phyloP scores from a whole-genome alignment of 2,113 vertebrate genomes.

The Myrmecobius fasciatus region DNA sequence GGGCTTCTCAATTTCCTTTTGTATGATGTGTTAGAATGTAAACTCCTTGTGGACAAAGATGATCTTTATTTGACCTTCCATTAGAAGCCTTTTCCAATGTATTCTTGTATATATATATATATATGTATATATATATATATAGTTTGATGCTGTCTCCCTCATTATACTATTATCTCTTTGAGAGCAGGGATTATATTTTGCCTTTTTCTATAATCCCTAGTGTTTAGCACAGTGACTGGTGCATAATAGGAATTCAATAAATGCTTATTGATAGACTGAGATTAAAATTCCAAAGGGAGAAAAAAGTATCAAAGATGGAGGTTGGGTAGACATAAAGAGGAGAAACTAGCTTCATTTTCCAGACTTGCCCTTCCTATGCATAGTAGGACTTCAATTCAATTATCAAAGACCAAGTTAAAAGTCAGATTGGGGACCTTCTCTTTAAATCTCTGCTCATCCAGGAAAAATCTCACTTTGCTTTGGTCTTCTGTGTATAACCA shows the following conservation, averaged over 20 bases:
- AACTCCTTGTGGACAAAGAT: not conserved
- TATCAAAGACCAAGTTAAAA: not conserved
- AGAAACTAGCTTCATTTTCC: not conserved
- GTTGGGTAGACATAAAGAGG: not conserved
- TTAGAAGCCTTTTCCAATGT: no score
- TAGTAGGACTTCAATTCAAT: not conserved
- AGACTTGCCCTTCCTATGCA: not conserved
- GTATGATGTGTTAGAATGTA: not conserved
- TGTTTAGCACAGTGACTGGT: not conserved
- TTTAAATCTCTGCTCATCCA: not conserved
- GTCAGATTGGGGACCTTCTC: conserved; percentile 14
- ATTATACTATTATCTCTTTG: not conserved
- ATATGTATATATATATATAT: no score
- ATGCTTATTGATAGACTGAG: not conserved
- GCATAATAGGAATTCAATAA: not conserved
- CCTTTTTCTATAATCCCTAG: not conserved
- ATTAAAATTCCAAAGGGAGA: not conserved
- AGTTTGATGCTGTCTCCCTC: no score
- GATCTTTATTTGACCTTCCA: not conserved
- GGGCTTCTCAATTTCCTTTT: not conserved
- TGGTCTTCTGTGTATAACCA: not conserved
- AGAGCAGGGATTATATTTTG: not conserved
- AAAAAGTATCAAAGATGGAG: not conserved
- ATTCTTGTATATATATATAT: no score
- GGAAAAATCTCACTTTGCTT: not conserved